These are phyloP conservation scores for Eurystomus gularis DNA, from an alignment of 2,113 vertebrate species.

Conservation along the genomic window DNA sequence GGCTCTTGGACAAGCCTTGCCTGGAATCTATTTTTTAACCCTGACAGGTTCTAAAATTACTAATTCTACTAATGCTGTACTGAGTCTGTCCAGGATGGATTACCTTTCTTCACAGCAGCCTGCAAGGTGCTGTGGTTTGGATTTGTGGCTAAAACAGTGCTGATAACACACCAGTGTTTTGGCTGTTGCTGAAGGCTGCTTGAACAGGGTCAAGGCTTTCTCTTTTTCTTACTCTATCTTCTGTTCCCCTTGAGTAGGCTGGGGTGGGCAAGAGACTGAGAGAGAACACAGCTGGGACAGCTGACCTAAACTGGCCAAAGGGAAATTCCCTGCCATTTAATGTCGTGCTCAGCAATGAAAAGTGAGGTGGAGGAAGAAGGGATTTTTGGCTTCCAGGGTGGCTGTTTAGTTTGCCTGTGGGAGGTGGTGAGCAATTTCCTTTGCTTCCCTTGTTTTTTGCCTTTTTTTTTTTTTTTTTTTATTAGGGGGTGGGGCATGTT, in stretches of 20 bases:
- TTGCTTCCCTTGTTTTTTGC: not conserved
- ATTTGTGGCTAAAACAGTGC: not conserved
- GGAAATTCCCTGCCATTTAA: not conserved
- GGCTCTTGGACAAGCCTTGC: not conserved
- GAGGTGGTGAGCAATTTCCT: not conserved
- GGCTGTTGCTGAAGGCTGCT: not conserved
- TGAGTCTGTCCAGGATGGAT: not conserved
- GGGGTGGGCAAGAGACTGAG: not conserved
- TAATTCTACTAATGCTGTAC: not conserved
- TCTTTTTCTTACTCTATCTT: not conserved
- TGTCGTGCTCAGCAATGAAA: not conserved
- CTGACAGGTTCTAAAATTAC: not conserved
- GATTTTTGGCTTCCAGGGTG: not conserved
- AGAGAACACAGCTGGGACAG: not conserved
- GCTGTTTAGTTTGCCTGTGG: not conserved
- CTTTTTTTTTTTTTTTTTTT: not conserved
- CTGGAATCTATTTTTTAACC: not conserved
- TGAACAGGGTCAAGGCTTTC: not conserved
- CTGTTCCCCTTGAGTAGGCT: not conserved
- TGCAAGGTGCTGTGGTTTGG: not conserved
- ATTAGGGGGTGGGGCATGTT: not conserved
- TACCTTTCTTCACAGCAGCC: not conserved
- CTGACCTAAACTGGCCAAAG: not conserved
- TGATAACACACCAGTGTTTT: rapidly evolving
- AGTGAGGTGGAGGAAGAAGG: not conserved